These are phyloP conservation scores for Adelosebastes latens DNA, from an alignment of 2,797 vertebrate species.

Conservation along the genomic window DNA sequence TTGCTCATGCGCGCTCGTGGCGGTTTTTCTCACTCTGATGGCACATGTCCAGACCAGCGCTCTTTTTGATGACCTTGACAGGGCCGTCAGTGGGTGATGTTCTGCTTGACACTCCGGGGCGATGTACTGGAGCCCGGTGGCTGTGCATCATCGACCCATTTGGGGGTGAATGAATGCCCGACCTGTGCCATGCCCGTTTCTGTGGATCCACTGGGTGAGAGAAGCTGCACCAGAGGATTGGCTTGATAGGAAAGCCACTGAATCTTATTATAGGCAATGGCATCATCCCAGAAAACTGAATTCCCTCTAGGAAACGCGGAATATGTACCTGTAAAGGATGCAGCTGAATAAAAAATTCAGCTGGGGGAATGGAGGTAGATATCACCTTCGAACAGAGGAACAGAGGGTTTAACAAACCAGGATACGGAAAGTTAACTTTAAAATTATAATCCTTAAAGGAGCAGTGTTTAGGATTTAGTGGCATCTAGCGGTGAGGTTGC, in stretches of 20 bases:
- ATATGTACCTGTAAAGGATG: constrained; percentile 53
- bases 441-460: not conserved
- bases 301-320: constrained; percentile 54
- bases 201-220: constrained; percentile 62
- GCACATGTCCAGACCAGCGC: constrained; percentile 57
- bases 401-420: not conserved
- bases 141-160: constrained; percentile 74
- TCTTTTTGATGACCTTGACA: constrained; percentile 74
- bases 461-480: not conserved
- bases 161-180: constrained; percentile 59
- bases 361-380: constrained; percentile 8
- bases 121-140: constrained; percentile 46
- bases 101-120: constrained; percentile 61
- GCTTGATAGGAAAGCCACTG: constrained; percentile 69
- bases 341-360: constrained; percentile 49
- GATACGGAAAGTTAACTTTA: not conserved
- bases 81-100: constrained; percentile 54
- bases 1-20: constrained; percentile 27
- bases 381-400: constrained; percentile 3
- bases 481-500: not conserved
- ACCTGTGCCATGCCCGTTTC: constrained; percentile 58
- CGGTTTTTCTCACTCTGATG: constrained; percentile 31
- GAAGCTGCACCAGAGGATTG: constrained; percentile 60
- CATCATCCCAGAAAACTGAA: constrained; percentile 66
- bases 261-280: constrained; percentile 73